phyloP scores from a whole-genome alignment of 2,797 vertebrate genomes.

The Pygocentrus nattereri region DNA sequence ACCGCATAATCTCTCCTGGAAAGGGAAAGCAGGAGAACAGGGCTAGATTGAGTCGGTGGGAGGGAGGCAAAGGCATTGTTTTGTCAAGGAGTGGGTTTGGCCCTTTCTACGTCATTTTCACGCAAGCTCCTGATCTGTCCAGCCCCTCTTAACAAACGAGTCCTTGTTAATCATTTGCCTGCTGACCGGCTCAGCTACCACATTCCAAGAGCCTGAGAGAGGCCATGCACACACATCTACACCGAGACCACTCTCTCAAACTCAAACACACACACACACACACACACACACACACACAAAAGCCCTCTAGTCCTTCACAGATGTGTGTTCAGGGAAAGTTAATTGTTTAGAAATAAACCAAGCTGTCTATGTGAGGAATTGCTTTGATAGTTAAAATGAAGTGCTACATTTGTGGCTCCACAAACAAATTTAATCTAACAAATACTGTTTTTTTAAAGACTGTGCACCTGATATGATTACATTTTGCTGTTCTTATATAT shows the following conservation, averaged over 20 bases:
- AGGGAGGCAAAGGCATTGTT: conserved; percentile 77
- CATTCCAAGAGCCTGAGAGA: conserved; percentile 70
- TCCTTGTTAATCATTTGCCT: conserved; percentile 82
- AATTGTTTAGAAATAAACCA: conserved; percentile 42
- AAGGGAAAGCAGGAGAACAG: conserved; percentile 69
- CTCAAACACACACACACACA: too few species aligned
- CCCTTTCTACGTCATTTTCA: conserved; percentile 74
- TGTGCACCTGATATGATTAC: too few species aligned
- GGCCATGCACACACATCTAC: conserved; percentile 40
- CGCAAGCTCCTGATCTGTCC: conserved; percentile 79
- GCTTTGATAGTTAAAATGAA: conserved; percentile 18
- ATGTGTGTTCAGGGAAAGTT: conserved; percentile 44
- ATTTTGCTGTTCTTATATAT: background rate
- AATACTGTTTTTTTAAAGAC: background rate
- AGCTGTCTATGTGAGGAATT: conserved; percentile 21
- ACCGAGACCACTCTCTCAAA: conserved; percentile 1
- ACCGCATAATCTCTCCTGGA: conserved; percentile 65
- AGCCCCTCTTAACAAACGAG: conserved; percentile 71
- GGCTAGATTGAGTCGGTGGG: conserved; percentile 55
- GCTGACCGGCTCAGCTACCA: conserved; percentile 68
- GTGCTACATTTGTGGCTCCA: background rate
- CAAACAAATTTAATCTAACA: background rate
- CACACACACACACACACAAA: too few species aligned
- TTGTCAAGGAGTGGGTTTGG: conserved; percentile 69
- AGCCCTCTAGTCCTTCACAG: conserved; percentile 25